Evolutionary conservation across 2,888 invertebrate genomes (phyloP), one percentile per base, ranked within the genome.

Genomic region (Mimumesa dahlbomi): DNA sequence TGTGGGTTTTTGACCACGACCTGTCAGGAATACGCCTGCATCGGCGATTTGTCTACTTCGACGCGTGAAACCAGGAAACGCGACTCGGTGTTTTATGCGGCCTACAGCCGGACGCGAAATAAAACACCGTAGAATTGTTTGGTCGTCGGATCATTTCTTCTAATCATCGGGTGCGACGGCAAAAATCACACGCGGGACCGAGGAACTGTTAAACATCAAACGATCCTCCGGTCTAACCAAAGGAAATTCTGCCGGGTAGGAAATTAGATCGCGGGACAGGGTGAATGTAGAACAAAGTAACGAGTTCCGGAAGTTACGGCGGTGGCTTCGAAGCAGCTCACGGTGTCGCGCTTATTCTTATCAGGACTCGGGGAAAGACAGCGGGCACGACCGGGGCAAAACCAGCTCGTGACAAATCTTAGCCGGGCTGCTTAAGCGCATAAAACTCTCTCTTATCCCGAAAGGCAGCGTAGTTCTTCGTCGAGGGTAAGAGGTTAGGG

Each of bases 351-450:
- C 31, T 62, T 59, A 43, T 63, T 48, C 80, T 79, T 79, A 76
- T 77, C 77, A 45, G 66, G 40, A 42, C 34, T 36, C 21, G 31
- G 18, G 11, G 9, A 2, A 49, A 68, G 62, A 62, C 42, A 22
- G 48, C 14, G 49, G 38, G 59, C 56, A 53, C 43, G 63, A 25
- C 40, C 40, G 53, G n/a, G 21, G 57, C 58, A 40, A 65, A n/a
- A 74, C 46, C 73, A 73, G 73, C 79, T 84, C 76, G 77, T 80
- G 85, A 85, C 83, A 83, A 85, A 85, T 84, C 84, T 83, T 75
- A 79, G 79, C 64, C 73, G 62, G 71, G 73, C 72, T 74, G 81
- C 77, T 84, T 82, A 85, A 83, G 75, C 79, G 83, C 72, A 73
- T 79, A 82, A 85, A 85, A 76, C 80, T 81, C 75, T 79, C 50